phyloP scores from a whole-genome alignment of 2,797 vertebrate species.

The Molossus alvarezi region DNA sequence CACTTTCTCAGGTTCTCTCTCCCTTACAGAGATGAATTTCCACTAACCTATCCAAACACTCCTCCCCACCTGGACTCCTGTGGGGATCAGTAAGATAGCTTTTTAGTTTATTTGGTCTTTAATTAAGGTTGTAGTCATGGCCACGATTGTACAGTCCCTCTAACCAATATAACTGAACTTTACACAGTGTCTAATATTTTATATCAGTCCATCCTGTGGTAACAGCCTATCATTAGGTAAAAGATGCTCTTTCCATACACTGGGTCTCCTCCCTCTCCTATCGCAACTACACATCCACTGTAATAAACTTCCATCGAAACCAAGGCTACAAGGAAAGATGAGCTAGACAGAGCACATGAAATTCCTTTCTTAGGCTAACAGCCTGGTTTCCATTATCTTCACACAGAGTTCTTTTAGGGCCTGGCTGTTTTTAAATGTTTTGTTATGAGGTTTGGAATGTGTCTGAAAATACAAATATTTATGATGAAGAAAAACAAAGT shows the following conservation, averaged over 20 bases:
- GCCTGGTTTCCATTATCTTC: slow-evolving; percentile 64
- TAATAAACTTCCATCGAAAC: not conserved
- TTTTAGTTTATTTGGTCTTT: not conserved
- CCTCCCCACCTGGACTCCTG: not conserved
- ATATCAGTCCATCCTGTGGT: not conserved
- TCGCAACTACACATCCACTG: not conserved
- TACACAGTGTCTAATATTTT: slow-evolving; percentile 15
- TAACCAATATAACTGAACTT: slow-evolving; percentile 21
- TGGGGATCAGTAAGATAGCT: not conserved
- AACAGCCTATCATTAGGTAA: not conserved
- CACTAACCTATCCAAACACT: not conserved
- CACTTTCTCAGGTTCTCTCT: not conserved
- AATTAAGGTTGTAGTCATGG: not conserved
- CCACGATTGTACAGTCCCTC: not conserved
- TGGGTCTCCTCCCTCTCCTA: not conserved
- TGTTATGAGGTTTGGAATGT: slow-evolving; percentile 47
- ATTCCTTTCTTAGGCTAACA: not conserved
- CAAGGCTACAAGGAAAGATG: not conserved
- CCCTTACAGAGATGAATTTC: slow-evolving; percentile 4
- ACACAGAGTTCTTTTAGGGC: slow-evolving; percentile 32
- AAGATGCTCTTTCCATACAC: not conserved
- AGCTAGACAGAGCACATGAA: not conserved
- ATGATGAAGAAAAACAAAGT: slow-evolving; percentile 72
- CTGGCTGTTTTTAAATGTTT: slow-evolving; percentile 56
- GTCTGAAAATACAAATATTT: slow-evolving; percentile 77